phyloP scores from a whole-genome alignment of 1,140 invertebrate species.

The Hyposmocoma kahamanoa region DNA sequence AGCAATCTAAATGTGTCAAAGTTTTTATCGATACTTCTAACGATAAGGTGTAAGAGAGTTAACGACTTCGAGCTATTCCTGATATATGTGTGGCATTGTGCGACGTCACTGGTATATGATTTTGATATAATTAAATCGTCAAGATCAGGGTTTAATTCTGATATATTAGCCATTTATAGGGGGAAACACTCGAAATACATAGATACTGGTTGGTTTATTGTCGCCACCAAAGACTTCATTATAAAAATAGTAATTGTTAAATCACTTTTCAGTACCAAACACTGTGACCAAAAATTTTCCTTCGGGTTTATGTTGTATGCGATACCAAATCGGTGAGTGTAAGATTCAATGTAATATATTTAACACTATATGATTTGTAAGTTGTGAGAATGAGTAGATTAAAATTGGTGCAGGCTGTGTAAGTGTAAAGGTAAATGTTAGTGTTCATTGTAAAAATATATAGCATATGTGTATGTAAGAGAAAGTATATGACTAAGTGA shows the following conservation, averaged over 20 bases:
- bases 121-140: neutral
- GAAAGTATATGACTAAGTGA: no score
- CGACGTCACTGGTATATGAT: neutral
- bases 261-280: neutral
- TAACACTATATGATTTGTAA: no score
- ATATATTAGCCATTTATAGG: neutral
- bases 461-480: no score
- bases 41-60: conserved; percentile 12
- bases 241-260: neutral
- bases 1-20: conserved; percentile 14
- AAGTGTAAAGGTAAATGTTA: no score
- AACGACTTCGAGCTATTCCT: neutral
- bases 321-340: neutral
- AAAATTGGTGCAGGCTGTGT: no score
- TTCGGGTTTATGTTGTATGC: neutral
- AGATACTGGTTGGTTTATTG: neutral
- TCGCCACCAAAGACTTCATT: neutral
- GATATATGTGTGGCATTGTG: neutral
- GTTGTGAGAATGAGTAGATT: no score
- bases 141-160: neutral
- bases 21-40: conserved; percentile 21
- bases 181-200: neutral
- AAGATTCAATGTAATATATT: no score
- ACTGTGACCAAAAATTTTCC: neutral
- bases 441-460: no score